A percentile compares a stretch with the other conserved stretches of the same genome.
Evolutionary conservation across 2,888 invertebrate genomes (phyloP).

Genomic region (Lepidochrysops patricia): DNA sequence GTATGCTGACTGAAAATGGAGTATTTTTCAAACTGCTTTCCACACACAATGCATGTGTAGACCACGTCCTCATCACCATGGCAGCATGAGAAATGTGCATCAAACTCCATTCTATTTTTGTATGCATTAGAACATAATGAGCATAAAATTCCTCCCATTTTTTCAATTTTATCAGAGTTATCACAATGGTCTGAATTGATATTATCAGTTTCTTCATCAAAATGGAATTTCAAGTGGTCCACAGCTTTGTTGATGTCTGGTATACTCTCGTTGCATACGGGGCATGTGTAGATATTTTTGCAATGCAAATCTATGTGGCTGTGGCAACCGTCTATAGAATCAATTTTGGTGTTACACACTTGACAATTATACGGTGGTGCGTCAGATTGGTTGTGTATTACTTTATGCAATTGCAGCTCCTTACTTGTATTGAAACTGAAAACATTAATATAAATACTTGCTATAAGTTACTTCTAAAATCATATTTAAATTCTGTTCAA

Average conservation of each 20-base stretch:
- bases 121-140: constrained; percentile 66
- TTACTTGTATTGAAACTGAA: constrained; percentile 51
- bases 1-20: constrained; percentile 70
- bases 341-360: constrained; percentile 39
- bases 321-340: constrained; percentile 44
- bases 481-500: too few relatives aligned
- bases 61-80: constrained; percentile 51
- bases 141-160: constrained; percentile 66
- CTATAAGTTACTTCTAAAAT: too few relatives aligned
- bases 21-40: constrained; percentile 70
- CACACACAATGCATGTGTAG: constrained; percentile 74
- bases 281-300: constrained; percentile 45
- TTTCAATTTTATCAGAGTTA: constrained; percentile 36
- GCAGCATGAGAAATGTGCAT: constrained; percentile 61
- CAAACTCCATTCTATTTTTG: constrained; percentile 66
- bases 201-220: constrained; percentile 34
- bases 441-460: constrained; percentile 3
- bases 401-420: constrained; percentile 48
- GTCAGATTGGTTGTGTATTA: constrained; percentile 42
- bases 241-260: constrained; percentile 36
- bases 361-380: constrained; percentile 50
- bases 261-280: constrained; percentile 47
- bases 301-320: constrained; percentile 51
- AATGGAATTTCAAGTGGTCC: constrained; percentile 51
- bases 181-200: constrained; percentile 31